Conservation (phyloP, 2,888 invertebrate species). For the Nymphalis urticae region DNA sequence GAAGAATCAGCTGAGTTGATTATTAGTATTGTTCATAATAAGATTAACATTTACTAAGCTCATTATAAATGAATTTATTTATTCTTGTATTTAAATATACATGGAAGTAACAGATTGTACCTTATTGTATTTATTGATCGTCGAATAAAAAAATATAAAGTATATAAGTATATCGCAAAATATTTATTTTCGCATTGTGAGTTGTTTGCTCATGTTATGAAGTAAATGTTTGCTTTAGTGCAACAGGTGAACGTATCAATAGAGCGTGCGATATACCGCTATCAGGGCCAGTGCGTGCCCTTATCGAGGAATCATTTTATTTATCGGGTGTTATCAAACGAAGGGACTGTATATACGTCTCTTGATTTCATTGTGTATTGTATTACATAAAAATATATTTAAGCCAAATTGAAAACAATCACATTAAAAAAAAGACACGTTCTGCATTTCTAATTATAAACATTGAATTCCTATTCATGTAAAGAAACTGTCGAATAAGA, state of each 20-base stretch:
- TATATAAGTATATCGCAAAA: constrained; percentile 1
- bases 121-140: too few relatives aligned
- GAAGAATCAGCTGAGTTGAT: too few relatives aligned
- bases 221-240: constrained; percentile 30
- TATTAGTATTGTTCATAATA: too few relatives aligned
- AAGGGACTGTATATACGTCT: constrained; percentile 43
- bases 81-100: too few relatives aligned
- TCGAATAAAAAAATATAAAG: background rate
- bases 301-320: constrained; percentile 58
- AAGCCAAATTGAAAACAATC: background rate
- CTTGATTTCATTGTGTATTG: background rate
- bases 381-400: background rate
- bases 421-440: background rate
- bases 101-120: background rate
- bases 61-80: too few relatives aligned
- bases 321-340: constrained; percentile 63
- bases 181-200: constrained; percentile 24
- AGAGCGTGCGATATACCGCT: constrained; percentile 61
- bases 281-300: constrained; percentile 54
- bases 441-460: too few relatives aligned
- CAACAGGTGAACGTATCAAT: constrained; percentile 64
- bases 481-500: too few relatives aligned
- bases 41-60: too few relatives aligned
- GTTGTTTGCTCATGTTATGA: constrained; percentile 17
- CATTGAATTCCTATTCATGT: too few relatives aligned